Evolutionary conservation across 92 coral and sea anemone genomes (phyloP).

Genomic region (Porites divaricata): DNA sequence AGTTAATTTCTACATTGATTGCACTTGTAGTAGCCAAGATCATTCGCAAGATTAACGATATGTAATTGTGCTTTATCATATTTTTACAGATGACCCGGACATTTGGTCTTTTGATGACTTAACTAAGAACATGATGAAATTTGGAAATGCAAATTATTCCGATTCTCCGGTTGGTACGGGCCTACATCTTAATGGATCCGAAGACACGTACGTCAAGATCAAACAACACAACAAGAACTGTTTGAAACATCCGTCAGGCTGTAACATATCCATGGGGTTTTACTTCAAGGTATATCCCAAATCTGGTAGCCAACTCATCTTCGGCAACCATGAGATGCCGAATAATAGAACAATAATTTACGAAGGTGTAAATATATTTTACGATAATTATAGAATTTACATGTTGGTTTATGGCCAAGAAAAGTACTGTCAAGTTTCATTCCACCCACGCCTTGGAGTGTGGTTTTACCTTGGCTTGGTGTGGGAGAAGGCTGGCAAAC

Average conservation of each 20-base stretch:
- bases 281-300: not conserved
- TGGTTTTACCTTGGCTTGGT: slow-evolving; percentile 38
- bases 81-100: not conserved
- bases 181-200: slow-evolving; percentile 21
- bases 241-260: slow-evolving; percentile 1
- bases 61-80: not conserved
- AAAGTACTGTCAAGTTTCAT: not conserved
- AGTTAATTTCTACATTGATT: too few species aligned
- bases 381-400: not conserved
- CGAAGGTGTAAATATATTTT: slow-evolving; percentile 24
- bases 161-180: slow-evolving; percentile 13
- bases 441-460: not conserved
- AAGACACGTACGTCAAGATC: slow-evolving; percentile 10
- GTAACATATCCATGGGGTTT: slow-evolving; percentile 28
- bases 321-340: slow-evolving; percentile 23
- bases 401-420: slow-evolving; percentile 11
- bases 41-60: not conserved
- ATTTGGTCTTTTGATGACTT: slow-evolving; percentile 20
- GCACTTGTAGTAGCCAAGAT: not conserved
- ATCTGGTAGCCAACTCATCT: not conserved
- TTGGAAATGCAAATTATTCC: not conserved
- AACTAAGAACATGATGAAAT: not conserved
- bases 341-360: not conserved
- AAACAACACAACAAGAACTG: not conserved
- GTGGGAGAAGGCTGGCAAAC: slow-evolving; percentile 30